Conservation (phyloP, 2,797 vertebrate genomes). For the Leptatherina wallacei region DNA sequence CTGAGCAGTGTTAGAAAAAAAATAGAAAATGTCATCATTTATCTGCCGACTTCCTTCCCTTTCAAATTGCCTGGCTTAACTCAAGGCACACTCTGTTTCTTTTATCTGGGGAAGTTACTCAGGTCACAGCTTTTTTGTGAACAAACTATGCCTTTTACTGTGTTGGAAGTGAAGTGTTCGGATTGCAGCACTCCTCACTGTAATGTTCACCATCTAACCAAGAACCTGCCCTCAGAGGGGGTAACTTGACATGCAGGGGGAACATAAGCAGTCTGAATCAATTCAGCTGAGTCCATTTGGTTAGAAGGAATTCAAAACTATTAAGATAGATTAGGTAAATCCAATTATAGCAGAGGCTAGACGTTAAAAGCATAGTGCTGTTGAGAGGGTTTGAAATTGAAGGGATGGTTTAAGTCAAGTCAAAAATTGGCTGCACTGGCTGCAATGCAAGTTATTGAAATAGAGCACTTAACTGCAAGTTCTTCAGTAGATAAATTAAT, state of each 20-base stretch:
- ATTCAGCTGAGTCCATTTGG: conserved; percentile 43
- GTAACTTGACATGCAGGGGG: neutral
- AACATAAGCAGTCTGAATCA: conserved; percentile 8
- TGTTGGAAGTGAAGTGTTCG: conserved; percentile 6
- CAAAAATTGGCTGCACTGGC: neutral
- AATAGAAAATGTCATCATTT: conserved; percentile 44
- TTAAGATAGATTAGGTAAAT: conserved; percentile 32
- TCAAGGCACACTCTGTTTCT: conserved; percentile 39
- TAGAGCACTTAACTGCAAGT: conserved; percentile 8
- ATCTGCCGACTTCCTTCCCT: conserved; percentile 35
- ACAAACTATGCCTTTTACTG: conserved; percentile 15
- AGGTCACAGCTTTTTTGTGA: conserved; percentile 33
- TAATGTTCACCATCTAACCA: conserved; percentile 17
- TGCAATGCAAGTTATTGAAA: conserved; percentile 6
- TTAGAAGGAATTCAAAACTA: conserved; percentile 17
- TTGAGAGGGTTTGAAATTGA: conserved; percentile 26
- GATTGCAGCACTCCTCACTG: neutral
- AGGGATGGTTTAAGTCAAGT: conserved; percentile 8
- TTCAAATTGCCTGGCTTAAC: conserved; percentile 16
- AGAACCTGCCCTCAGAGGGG: neutral
- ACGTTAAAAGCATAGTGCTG: conserved; percentile 51
- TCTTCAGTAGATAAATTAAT: neutral
- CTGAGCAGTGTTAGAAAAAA: neutral
- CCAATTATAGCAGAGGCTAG: conserved; percentile 34
- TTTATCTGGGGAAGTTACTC: conserved; percentile 25